Evolutionary conservation across 1,140 invertebrate genomes (phyloP).

Genomic region (Drosophila truncata): DNA sequence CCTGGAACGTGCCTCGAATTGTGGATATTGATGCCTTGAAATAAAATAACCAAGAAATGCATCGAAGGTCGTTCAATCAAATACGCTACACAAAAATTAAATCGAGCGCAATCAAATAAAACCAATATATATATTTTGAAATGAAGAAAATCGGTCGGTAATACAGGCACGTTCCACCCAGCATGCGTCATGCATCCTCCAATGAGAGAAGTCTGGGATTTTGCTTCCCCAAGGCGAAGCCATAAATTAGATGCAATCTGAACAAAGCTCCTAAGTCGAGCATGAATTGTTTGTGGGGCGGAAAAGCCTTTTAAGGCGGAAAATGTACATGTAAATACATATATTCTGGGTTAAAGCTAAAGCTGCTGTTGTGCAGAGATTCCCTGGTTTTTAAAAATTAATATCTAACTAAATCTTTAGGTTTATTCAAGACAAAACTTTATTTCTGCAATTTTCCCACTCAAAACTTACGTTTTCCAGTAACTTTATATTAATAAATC

Average conservation of each 20-base stretch:
- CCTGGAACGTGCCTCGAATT: conserved; percentile 53
- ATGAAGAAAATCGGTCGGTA: conserved; percentile 32
- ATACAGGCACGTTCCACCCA: conserved; percentile 53
- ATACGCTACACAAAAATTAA: conserved; percentile 48
- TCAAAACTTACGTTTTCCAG: not conserved
- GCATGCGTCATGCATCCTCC: conserved; percentile 16
- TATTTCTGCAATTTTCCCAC: not conserved
- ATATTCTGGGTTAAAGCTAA: not conserved
- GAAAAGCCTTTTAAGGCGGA: not conserved
- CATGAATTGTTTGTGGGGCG: not conserved
- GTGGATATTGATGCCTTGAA: conserved; percentile 16
- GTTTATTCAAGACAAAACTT: too few relatives aligned
- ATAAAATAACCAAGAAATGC: conserved; percentile 53
- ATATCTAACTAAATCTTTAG: too few relatives aligned
- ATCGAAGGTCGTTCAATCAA: conserved; percentile 41
- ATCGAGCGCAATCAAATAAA: conserved; percentile 46
- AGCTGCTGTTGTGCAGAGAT: too few relatives aligned
- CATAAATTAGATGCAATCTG: conserved; percentile 24
- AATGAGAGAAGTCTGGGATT: conserved; percentile 13
- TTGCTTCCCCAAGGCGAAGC: not conserved
- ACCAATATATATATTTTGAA: not conserved
- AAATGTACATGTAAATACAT: not conserved
- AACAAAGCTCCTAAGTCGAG: conserved; percentile 29
- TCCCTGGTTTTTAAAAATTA: too few relatives aligned
- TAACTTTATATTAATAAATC: too few relatives aligned